Evolutionary conservation across 2,888 invertebrate genomes (phyloP), one percentile per base, ranked within the genome.

Genomic region (Nipponacmea schrenckii): DNA sequence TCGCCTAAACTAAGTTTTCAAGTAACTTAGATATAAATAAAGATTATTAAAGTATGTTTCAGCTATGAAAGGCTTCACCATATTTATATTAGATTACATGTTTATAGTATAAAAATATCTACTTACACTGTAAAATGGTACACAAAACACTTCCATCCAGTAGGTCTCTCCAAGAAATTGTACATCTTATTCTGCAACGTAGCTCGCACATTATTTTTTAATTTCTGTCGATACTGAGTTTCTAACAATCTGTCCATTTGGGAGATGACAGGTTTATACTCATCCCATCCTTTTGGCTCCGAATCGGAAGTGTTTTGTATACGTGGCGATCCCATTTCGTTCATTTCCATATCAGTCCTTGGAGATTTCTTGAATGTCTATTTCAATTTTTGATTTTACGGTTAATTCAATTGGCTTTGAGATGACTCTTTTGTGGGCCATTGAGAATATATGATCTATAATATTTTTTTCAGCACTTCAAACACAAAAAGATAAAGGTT

Each of bases 71-170:
- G n/a, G n/a, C n/a, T n/a, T n/a, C n/a, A n/a, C n/a, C n/a, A n/a
- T n/a, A n/a, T n/a, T n/a, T n/a, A n/a, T n/a, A n/a, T n/a, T n/a
- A n/a, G n/a, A n/a, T 5, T 39, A 5, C 7, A 39, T 39, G 39
- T 39, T 8, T 39, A 39, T 39, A 8, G 10, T 39, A 39, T 39
- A 39, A 39, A 39, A 39, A 39, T 39, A 39, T 39, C 39, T 39
- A 93, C 94, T 93, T 91, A 94, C 94, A 94, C 94, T 84, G 93
- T 92, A 90, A 93, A 94, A 90, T 94, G 94, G 90, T 94, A 94
- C 84, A 94, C 89, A 90, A 95, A 94, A 89, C 94, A 95, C 83
- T 93, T 91, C 94, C 94, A 94, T 73, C 94, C 94, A 31, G 92
- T 93, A 1, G 94, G 94, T 86, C 94, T 92, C 87, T 94, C 94